These are phyloP conservation scores for Gymnosoma rotundatum DNA, from an alignment of 2,888 invertebrate genomes.

Conservation along the genomic window DNA sequence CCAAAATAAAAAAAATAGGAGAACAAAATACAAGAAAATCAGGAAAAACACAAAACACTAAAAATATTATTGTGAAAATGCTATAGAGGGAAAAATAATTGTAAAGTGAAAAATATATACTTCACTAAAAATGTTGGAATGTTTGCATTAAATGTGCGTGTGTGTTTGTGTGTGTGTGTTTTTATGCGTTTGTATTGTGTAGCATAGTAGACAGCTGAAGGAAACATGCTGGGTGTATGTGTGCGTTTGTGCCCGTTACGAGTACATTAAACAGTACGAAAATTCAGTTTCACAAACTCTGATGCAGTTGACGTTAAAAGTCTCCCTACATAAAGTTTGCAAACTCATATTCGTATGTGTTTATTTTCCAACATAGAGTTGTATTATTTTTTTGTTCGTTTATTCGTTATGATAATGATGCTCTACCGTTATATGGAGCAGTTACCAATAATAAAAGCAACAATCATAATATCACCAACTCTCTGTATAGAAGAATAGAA, in stretches of 20 bases:
- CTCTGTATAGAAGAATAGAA: slow-evolving; percentile 60
- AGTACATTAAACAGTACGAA: slow-evolving; percentile 25
- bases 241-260: slow-evolving; percentile 4
- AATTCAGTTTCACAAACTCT: slow-evolving; percentile 46
- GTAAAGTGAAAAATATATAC: slow-evolving; percentile 50
- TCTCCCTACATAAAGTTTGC: slow-evolving; percentile 14
- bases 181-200: slow-evolving; percentile 29
- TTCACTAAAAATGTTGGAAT: slow-evolving; percentile 30
- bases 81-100: slow-evolving; percentile 57
- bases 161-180: slow-evolving; percentile 7
- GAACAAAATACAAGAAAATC: slow-evolving; percentile 45
- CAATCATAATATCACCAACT: slow-evolving; percentile 34
- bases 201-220: slow-evolving; percentile 54
- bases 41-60: slow-evolving; percentile 39
- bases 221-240: slow-evolving; percentile 35
- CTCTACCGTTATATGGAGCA: slow-evolving; percentile 44
- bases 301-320: slow-evolving; percentile 60
- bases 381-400: slow-evolving; percentile 47
- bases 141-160: slow-evolving; percentile 3
- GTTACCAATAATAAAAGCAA: slow-evolving; percentile 14
- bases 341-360: slow-evolving; percentile 2
- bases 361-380: slow-evolving; percentile 28
- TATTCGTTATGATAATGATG: slow-evolving; percentile 37
- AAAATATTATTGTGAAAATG: slow-evolving; percentile 59
- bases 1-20: not conserved